A percentile compares a stretch with the other conserved stretches of the same genome.
These are phyloP conservation scores for Myathropa florea DNA, from an alignment of 2,888 invertebrate genomes.

Conservation along the genomic window DNA sequence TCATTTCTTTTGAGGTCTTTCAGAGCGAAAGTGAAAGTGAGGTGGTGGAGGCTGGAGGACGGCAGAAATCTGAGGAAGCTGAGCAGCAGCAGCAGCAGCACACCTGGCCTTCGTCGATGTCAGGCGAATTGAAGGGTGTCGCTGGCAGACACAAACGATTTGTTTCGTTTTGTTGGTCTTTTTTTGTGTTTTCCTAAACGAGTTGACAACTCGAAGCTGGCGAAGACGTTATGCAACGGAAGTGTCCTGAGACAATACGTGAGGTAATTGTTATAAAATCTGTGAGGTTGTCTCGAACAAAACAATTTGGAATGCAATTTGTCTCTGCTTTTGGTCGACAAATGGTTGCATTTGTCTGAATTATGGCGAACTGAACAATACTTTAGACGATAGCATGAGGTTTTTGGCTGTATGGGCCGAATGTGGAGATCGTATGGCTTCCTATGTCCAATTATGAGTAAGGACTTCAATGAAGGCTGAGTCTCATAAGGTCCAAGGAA, in stretches of 20 bases:
- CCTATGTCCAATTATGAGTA: too few relatives aligned
- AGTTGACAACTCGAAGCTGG: background rate
- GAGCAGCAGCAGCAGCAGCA: background rate
- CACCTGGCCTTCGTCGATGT: slow-evolving; percentile 27
- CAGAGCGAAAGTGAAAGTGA: slow-evolving; percentile 38
- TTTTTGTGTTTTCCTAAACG: background rate
- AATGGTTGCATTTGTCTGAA: background rate
- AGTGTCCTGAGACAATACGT: background rate
- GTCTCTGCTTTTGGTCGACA: background rate
- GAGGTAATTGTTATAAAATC: background rate
- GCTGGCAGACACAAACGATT: background rate
- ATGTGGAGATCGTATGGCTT: too few relatives aligned
- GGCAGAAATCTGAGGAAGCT: background rate
- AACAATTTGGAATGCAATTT: background rate
- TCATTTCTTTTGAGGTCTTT: background rate
- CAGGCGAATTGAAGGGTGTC: slow-evolving; percentile 7
- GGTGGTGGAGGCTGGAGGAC: too few relatives aligned
- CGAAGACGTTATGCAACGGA: background rate
- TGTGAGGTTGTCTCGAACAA: too few relatives aligned
- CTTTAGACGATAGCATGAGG: too few relatives aligned
- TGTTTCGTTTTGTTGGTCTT: background rate
- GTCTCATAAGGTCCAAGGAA: too few relatives aligned
- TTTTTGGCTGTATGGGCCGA: too few relatives aligned
- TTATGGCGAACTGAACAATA: background rate
- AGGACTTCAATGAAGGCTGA: too few relatives aligned